Evolutionary conservation across 2,888 invertebrate species (phyloP).

Genomic region (Subacronicta megacephala): DNA sequence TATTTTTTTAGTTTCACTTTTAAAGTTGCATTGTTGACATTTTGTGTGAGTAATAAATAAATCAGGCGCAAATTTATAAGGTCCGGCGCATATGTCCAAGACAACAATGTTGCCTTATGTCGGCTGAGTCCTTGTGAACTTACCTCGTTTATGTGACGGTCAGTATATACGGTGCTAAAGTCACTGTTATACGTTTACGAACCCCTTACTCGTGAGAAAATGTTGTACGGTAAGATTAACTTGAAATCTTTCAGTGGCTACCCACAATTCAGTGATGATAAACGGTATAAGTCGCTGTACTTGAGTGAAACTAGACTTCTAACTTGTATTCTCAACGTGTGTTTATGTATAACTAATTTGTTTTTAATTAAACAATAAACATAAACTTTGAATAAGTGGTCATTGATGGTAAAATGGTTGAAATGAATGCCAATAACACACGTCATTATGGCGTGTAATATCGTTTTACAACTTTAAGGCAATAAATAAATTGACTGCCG

Average conservation of each 20-base stretch:
- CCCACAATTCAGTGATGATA: background rate
- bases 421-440: slow-evolving; percentile 88
- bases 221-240: slow-evolving; percentile 16
- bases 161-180: slow-evolving; percentile 60
- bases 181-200: slow-evolving; percentile 38
- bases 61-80: slow-evolving; percentile 84
- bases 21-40: slow-evolving; percentile 86
- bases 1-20: slow-evolving; percentile 86
- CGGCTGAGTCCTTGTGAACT: slow-evolving; percentile 54
- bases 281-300: no score
- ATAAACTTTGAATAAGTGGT: slow-evolving; percentile 81
- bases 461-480: slow-evolving; percentile 88
- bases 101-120: slow-evolving; percentile 78
- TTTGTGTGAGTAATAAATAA: slow-evolving; percentile 86
- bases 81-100: slow-evolving; percentile 72
- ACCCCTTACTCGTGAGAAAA: slow-evolving; percentile 64
- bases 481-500: slow-evolving; percentile 89
- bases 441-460: slow-evolving; percentile 88
- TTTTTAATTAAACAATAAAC: slow-evolving; percentile 84
- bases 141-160: slow-evolving; percentile 60
- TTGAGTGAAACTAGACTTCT: slow-evolving; percentile 22
- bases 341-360: slow-evolving; percentile 74
- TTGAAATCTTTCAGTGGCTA: slow-evolving; percentile 27
- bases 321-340: slow-evolving; percentile 40
- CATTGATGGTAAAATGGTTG: slow-evolving; percentile 84